phyloP scores from a whole-genome alignment of 2,797 vertebrate genomes.

The Enteromius radiatus region DNA sequence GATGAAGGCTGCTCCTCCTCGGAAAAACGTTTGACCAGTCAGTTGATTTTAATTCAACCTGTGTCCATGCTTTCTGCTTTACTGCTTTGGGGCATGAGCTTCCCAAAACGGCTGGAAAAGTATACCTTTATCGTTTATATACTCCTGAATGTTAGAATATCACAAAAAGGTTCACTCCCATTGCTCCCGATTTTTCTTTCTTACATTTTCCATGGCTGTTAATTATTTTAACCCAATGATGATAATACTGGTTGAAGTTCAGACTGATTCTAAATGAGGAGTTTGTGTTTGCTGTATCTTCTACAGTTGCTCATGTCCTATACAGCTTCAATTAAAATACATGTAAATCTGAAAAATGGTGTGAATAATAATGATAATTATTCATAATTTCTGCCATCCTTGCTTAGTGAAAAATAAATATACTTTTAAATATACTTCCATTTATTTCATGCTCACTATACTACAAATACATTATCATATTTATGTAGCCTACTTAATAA shows the following conservation, averaged over 20 bases:
- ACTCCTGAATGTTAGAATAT: neutral
- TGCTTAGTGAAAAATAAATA: neutral
- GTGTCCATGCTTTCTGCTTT: slow-evolving; percentile 53
- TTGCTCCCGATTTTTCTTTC: neutral
- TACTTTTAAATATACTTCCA: too few relatives aligned
- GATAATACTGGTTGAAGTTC: neutral
- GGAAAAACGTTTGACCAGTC: slow-evolving; percentile 66
- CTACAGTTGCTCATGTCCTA: neutral
- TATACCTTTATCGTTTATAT: neutral
- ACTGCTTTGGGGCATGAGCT: slow-evolving; percentile 24
- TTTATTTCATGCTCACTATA: too few relatives aligned
- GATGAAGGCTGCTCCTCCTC: slow-evolving; percentile 59
- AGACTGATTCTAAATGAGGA: neutral
- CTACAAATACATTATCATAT: too few relatives aligned
- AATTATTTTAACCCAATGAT: neutral
- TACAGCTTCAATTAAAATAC: neutral
- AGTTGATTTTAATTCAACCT: slow-evolving; percentile 66
- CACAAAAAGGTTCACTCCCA: neutral
- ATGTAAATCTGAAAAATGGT: neutral
- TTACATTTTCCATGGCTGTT: neutral
- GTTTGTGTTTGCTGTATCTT: neutral
- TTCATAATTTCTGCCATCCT: neutral
- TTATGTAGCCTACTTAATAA: too few relatives aligned
- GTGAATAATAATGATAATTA: neutral
- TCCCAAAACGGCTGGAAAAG: neutral